A percentile compares a stretch with the other conserved stretches of the same genome.
Evolutionary conservation across 1,140 invertebrate species (phyloP).

Genomic region (Drosophila simulans): DNA sequence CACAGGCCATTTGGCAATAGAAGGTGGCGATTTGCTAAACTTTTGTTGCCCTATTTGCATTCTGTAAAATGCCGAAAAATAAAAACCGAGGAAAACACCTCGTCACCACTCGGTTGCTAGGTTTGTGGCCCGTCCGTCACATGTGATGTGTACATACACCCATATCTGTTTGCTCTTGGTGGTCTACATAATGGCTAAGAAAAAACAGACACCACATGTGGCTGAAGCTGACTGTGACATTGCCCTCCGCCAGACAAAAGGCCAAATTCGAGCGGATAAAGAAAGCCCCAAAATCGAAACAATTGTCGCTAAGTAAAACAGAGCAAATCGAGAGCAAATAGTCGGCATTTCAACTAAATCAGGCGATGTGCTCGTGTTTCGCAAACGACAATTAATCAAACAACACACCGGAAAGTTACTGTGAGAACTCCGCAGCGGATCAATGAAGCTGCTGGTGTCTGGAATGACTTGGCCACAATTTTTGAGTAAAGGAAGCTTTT

Average conservation of each 20-base stretch:
- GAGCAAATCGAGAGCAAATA: conserved; percentile 30
- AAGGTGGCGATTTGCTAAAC: conserved; percentile 58
- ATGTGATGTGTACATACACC: conserved; percentile 18
- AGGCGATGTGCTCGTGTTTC: conserved; percentile 40
- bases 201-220: conserved; percentile 44
- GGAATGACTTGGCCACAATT: too few species aligned
- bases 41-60: conserved; percentile 52
- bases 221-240: conserved; percentile 13
- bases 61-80: conserved; percentile 27
- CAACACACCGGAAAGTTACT: conserved; percentile 30
- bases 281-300: conserved; percentile 3
- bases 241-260: conserved; percentile 32
- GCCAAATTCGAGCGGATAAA: conserved; percentile 17
- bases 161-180: conserved; percentile 10
- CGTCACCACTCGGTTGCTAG: conserved; percentile 17
- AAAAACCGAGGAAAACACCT: background rate
- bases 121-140: conserved; percentile 18
- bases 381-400: conserved; percentile 11
- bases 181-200: conserved; percentile 39
- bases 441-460: conserved; percentile 1
- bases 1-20: conserved; percentile 60
- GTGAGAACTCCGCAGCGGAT: conserved; percentile 2
- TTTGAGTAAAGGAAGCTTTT: background rate
- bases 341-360: conserved; percentile 36
- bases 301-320: conserved; percentile 21